These are phyloP conservation scores for Blastomussa wellsi DNA, from an alignment of 92 coral and sea anemone genomes.

Conservation along the genomic window DNA sequence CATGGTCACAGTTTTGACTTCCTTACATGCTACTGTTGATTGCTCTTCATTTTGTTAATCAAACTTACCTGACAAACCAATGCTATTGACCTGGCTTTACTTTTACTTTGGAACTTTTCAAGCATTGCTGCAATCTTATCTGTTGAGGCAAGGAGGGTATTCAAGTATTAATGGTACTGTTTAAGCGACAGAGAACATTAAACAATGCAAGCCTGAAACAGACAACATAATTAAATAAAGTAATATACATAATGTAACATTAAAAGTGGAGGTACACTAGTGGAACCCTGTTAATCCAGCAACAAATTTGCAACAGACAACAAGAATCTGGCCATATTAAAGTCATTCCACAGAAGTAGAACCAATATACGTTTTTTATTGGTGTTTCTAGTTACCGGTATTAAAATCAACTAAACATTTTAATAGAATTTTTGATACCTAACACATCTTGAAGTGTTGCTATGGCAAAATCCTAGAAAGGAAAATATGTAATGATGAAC, in stretches of 20 bases:
- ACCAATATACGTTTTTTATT: too few species aligned
- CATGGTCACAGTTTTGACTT: too few species aligned
- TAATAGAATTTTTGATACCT: slow-evolving; percentile 22
- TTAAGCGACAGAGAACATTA: not conserved
- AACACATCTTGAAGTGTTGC: slow-evolving; percentile 41
- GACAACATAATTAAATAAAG: not conserved
- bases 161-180: not conserved
- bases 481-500: not conserved
- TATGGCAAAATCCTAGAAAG: slow-evolving; percentile 46
- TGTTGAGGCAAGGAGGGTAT: slow-evolving; percentile 1
- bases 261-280: too few species aligned
- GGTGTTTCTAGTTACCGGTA: too few species aligned
- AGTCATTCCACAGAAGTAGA: too few species aligned
- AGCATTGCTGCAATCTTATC: slow-evolving; percentile 50
- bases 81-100: slow-evolving; percentile 69
- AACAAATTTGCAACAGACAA: too few species aligned
- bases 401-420: too few species aligned
- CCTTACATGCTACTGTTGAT: not conserved
- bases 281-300: too few species aligned
- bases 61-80: slow-evolving; percentile 61
- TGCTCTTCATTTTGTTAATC: not conserved
- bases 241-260: too few species aligned
- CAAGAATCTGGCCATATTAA: too few species aligned
- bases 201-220: not conserved
- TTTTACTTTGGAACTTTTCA: slow-evolving; percentile 51